Percentiles rank a stretch among this genome's conserved stretches.
phyloP scores from a whole-genome alignment of 1,140 invertebrate genomes.

The Probaryconus sp. region DNA sequence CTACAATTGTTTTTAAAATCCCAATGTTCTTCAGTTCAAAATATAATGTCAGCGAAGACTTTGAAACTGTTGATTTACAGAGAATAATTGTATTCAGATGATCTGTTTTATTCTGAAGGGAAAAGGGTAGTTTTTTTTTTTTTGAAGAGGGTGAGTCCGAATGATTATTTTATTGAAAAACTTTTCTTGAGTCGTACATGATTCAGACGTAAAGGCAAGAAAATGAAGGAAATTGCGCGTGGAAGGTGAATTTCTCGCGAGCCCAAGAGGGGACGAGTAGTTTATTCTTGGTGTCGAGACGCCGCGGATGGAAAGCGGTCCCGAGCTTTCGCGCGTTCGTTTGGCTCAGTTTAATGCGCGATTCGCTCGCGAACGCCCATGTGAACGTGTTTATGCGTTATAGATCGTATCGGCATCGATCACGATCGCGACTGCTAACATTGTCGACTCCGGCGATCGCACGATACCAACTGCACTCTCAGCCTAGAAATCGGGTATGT shows the following conservation, averaged over 20 bases:
- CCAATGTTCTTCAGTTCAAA: too few relatives aligned
- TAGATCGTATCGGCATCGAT: constrained; percentile 25
- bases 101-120: too few relatives aligned
- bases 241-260: constrained; percentile 57
- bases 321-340: constrained; percentile 68
- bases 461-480: neutral
- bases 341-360: constrained; percentile 55
- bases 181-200: neutral
- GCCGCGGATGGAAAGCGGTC: constrained; percentile 64
- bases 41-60: too few relatives aligned
- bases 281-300: constrained; percentile 75
- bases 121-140: neutral
- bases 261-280: constrained; percentile 47
- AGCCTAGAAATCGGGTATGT: constrained; percentile 2
- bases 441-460: neutral
- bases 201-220: constrained; percentile 34
- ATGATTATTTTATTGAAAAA: neutral
- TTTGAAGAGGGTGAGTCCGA: constrained; percentile 2
- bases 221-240: constrained; percentile 49
- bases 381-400: constrained; percentile 13
- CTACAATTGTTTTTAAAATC: too few relatives aligned
- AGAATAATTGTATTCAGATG: too few relatives aligned
- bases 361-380: constrained; percentile 43
- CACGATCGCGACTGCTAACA: constrained; percentile 11
- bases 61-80: too few relatives aligned